A percentile compares a stretch with the other conserved stretches of the same genome.
phyloP scores from a whole-genome alignment of 53 echinoderm and acorn worm genomes.

The Henricia sp. region DNA sequence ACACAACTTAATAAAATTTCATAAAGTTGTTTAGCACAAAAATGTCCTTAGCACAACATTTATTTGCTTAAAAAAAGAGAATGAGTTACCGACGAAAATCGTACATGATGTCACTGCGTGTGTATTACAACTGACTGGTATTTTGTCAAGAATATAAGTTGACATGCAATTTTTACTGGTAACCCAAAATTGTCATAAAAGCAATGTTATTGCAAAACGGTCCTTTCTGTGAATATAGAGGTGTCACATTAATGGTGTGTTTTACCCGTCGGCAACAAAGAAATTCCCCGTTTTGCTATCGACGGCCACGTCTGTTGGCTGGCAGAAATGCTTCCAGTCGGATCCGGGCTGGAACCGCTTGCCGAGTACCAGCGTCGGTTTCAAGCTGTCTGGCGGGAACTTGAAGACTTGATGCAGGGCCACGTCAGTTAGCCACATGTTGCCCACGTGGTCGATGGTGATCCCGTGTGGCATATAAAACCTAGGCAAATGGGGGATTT shows the following conservation, averaged over 20 bases:
- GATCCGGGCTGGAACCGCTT: conserved; percentile 74
- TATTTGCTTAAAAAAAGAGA: too few species aligned
- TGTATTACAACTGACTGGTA: too few species aligned
- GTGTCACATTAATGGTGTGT: too few species aligned
- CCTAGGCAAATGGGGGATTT: too few species aligned
- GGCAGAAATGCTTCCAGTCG: conserved; percentile 92
- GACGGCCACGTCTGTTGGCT: conserved; percentile 96
- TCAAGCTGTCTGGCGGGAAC: conserved; percentile 60
- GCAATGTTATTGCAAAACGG: neutral
- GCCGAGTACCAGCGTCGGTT: conserved; percentile 73
- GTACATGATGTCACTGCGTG: too few species aligned
- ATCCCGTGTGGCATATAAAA: conserved; percentile 98
- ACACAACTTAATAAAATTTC: too few species aligned
- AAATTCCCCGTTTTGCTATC: conserved; percentile 88
- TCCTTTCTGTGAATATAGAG: neutral
- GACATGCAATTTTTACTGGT: too few species aligned
- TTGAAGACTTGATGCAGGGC: conserved; percentile 99
- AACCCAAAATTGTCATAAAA: neutral
- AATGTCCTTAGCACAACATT: too few species aligned
- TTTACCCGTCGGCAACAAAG: conserved; percentile 90
- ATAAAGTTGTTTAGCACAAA: too few species aligned
- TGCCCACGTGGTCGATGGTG: conserved; percentile 84
- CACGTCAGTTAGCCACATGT: conserved; percentile 97
- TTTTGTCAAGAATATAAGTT: too few species aligned
- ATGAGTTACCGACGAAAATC: too few species aligned